Percentiles rank a stretch among this genome's conserved stretches.
Evolutionary conservation across 2,113 vertebrate species (phyloP).

Genomic region (Odocoileus virginianus): DNA sequence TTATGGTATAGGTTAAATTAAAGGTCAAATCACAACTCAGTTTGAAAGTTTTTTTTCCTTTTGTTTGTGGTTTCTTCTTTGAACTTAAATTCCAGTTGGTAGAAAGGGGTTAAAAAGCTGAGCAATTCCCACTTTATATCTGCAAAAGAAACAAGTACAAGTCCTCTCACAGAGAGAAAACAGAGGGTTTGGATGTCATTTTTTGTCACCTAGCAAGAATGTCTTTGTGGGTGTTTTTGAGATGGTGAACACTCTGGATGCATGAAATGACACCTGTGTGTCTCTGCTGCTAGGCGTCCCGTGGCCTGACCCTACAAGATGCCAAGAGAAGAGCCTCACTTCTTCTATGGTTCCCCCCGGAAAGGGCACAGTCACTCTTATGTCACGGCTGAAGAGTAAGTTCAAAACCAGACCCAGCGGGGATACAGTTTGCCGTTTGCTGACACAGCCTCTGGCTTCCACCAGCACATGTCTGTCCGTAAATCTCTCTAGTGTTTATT

Average conservation of each 20-base stretch:
- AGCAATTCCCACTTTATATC: background rate
- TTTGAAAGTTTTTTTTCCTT: background rate
- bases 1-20: background rate
- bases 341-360: constrained; percentile 40
- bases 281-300: constrained; percentile 52
- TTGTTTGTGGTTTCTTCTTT: background rate
- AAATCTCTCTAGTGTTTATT: background rate
- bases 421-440: background rate
- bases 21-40: background rate
- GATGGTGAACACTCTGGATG: background rate
- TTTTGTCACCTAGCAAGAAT: rapidly evolving
- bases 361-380: constrained; percentile 47
- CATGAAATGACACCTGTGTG: background rate
- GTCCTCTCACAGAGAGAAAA: background rate
- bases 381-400: constrained; percentile 81
- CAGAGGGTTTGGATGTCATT: background rate
- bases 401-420: constrained; percentile 23
- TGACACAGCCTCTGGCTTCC: background rate
- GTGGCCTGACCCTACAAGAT: constrained; percentile 64
- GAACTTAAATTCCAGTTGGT: background rate
- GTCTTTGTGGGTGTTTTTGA: background rate
- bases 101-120: background rate
- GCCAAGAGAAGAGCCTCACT: constrained; percentile 65
- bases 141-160: background rate
- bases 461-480: rapidly evolving